Evolutionary conservation across 2,888 invertebrate species (phyloP), one percentile per base, ranked within the genome.

Genomic region (Nipponacmea schrenckii): DNA sequence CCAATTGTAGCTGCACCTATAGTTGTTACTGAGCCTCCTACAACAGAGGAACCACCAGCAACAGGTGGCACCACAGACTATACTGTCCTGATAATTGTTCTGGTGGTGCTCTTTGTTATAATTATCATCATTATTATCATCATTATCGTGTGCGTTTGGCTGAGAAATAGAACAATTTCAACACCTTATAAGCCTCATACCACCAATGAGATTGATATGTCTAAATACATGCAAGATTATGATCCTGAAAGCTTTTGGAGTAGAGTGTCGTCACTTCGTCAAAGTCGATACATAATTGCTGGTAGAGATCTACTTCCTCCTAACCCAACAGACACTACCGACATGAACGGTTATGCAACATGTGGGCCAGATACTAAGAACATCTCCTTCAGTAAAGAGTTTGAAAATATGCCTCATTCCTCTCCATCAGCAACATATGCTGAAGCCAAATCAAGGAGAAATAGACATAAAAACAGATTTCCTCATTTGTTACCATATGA

Each of bases 401-500:
- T 86, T 71, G 74, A 83, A 7, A 79, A 80, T 39, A 80, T 89
- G 17, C 87, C 86, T 0, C 82, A 82, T 50, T 81, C 81, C 8
- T 69, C 83, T n/a, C 83, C 80, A 64, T 76, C 81, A 26, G 79
- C 70, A 17, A 56, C 56, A 20, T 20, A 56, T 20, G 20, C 10
- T 56, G 56, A 20, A 24, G 87, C 85, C 5, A 66, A 76, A 67
- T 67, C 74, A 39, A 69, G 75, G 10, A 79, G 79, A n/a, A 87
- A 87, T 71, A 69, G 72, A 15, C 65, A 80, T 17, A 82, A 80
- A 64, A 89, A 89, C 74, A 77, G 88, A 10, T 87, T 87, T 67
- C 82, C 82, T 12, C 85, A 87, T 65, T 76, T 88, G 2, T 74
- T 88, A n/a, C 84, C 89, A 0, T 89, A 87, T 73, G 88, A 89